Base-by-base conservation (phyloP, 1,140 invertebrate genomes). In the Drosophila orosa region DNA sequence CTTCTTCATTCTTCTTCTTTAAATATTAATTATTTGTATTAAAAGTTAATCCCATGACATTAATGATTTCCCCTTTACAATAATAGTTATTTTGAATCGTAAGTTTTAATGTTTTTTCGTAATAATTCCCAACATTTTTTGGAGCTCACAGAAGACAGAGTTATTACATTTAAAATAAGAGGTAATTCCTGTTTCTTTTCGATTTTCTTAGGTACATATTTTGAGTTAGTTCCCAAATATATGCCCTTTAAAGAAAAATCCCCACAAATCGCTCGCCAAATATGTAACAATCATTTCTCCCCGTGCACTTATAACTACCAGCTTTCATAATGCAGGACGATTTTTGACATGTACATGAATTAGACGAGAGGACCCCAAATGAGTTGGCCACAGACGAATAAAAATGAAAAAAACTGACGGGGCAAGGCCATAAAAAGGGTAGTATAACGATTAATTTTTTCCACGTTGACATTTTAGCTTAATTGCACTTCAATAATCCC, bases 401-500 rank as follows among this genome's bases (percentile, higher is more conserved):
- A 84, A 67, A 59, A 45, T n/a, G 13, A 24, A n/a, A 45, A 45
- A 31, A 27, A n/a, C 29, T 19, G 50, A 22, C 22, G 56, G 79
- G 78, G 78, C 50, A 54, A 75, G 76, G 68, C 84, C 84, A 89
- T 89, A 89, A 89, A 89, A 89, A 90, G 84, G 80, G 85, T 74
- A 89, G 85, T 89, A 89, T 89, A 89, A 89, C 84, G 84, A 89
- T 89, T 89, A 89, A 89, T 89, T 89, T 89, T 89, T 89, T 89
- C 78, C 84, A 80, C 84, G 84, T 89, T 89, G 84, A 89, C 84
- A 89, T 89, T 89, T 90, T 90, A 80, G 87, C 87, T 90, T 90
- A 90, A 90, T 90, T 90, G 87, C 87, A 90, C 87, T 90, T 90
- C 87, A 90, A 90, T 90, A 90, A 90, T 90, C 84, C 84, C 85